Evolutionary conservation across 2,888 invertebrate genomes (phyloP).

Genomic region (Eulithis testata): DNA sequence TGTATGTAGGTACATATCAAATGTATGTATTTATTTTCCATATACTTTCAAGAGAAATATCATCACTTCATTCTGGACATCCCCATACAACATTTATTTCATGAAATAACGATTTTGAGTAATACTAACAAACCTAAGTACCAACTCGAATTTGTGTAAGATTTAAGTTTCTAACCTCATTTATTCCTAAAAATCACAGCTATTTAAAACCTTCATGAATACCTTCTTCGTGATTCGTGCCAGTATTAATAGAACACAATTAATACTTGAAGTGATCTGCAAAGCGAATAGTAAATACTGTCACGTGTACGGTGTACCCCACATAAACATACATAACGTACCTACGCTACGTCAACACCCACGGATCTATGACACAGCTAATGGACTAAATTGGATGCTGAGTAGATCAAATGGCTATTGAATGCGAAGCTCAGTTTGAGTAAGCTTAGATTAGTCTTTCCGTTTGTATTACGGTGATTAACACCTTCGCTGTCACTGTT

Average conservation of each 20-base stretch:
- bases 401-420: slow-evolving; percentile 29
- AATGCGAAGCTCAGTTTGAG: slow-evolving; percentile 22
- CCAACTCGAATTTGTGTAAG: too few relatives aligned
- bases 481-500: background rate
- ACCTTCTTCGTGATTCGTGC: too few relatives aligned
- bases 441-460: slow-evolving; percentile 9
- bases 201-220: too few relatives aligned
- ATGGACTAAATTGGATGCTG: slow-evolving; percentile 31
- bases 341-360: slow-evolving; percentile 17
- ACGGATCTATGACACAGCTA: slow-evolving; percentile 23
- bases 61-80: too few relatives aligned
- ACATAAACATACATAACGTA: slow-evolving; percentile 14
- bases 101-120: too few relatives aligned
- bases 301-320: slow-evolving; percentile 20
- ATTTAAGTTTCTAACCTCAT: too few relatives aligned
- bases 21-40: background rate
- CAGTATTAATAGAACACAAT: background rate
- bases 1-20: background rate
- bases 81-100: too few relatives aligned
- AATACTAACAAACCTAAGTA: too few relatives aligned
- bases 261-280: background rate
- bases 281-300: slow-evolving; percentile 9
- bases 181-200: too few relatives aligned
- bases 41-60: too few relatives aligned
- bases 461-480: background rate